A percentile compares a stretch with the other conserved stretches of the same genome.
Conservation (phyloP, 1,140 invertebrate species). For the Aphelinus certus region DNA sequence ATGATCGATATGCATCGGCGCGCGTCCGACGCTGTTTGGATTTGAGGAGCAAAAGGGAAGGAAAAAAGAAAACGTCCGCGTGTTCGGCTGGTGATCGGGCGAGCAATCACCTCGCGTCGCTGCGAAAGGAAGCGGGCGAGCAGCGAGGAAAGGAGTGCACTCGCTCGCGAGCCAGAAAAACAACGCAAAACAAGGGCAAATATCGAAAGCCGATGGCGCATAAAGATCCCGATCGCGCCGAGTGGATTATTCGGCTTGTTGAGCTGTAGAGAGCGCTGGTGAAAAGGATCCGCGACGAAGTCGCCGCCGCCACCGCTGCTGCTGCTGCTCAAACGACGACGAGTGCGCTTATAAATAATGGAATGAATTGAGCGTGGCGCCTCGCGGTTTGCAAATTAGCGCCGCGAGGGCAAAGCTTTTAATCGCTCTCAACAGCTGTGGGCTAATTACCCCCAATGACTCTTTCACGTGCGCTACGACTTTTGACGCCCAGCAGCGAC, state of each 20-base stretch:
- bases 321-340: conserved; percentile 36
- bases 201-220: conserved; percentile 24
- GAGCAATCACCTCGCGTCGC: neutral
- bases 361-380: conserved; percentile 28
- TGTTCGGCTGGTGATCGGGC: too few relatives aligned
- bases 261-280: conserved; percentile 21
- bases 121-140: neutral
- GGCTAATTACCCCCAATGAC: too few relatives aligned
- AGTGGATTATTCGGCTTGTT: conserved; percentile 27
- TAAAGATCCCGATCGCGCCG: conserved; percentile 4
- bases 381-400: neutral
- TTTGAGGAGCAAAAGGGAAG: too few relatives aligned
- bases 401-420: conserved; percentile 13
- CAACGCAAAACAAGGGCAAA: conserved; percentile 32
- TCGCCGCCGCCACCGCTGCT: too few relatives aligned
- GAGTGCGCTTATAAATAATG: conserved; percentile 36
- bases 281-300: conserved; percentile 9
- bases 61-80: too few relatives aligned
- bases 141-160: conserved; percentile 32
- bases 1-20: too few relatives aligned
- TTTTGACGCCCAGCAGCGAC: too few relatives aligned
- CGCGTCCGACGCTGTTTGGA: too few relatives aligned
- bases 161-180: conserved; percentile 41
- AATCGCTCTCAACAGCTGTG: conserved; percentile 2
- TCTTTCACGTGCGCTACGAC: too few relatives aligned